Base-by-base conservation (phyloP, 2,888 invertebrate species). In the Asteroscopus sphinx region DNA sequence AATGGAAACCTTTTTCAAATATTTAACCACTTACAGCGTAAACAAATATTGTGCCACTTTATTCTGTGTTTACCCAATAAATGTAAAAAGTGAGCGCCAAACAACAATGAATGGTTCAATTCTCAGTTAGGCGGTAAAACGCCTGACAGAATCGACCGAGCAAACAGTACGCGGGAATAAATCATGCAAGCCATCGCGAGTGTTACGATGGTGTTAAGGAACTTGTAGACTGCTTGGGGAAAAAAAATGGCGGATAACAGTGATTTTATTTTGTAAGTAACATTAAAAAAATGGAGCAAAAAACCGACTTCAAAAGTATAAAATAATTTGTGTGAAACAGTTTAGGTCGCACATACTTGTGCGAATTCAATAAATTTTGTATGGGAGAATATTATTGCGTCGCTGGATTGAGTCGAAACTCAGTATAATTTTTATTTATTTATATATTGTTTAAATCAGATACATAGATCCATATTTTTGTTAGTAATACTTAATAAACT, bases 161-260 rank as follows among this genome's bases (percentile, higher is more conserved):
- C 62, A 68, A 73, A 73, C 51, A 65, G 52, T 52, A 66, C 57
- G 53, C 15, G 42, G 37, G 51, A 66, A 73, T 76, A 73, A 76
- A 67, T 76, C 51, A 48, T 53, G 37, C 45, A 30, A 39, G 53
- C 58, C 33, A 58, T 59, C 51, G 48, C 32, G 48, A 54, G 44
- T 56, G 45, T 55, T 30, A 53, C 33, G 4, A 3, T 13, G 35
- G 2, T 26, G 8, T 60, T 49, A 11, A 8, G 26, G 44, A 55
- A 6, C 21, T 1, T 57, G 9, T 30, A 59, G 8, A 59, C 35
- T 46, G 25, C 6, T 4, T 25, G 25, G n/a, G n/a, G n/a, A n/a
- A n/a, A n/a, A n/a, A n/a, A n/a, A n/a, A 25, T 25, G 25, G 25
- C 25, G 3, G 25, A 25, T n/a, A 2, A 0, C 26, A 13, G 13